phyloP scores from a whole-genome alignment of 1,140 invertebrate species.

The Drosophila ironensis region DNA sequence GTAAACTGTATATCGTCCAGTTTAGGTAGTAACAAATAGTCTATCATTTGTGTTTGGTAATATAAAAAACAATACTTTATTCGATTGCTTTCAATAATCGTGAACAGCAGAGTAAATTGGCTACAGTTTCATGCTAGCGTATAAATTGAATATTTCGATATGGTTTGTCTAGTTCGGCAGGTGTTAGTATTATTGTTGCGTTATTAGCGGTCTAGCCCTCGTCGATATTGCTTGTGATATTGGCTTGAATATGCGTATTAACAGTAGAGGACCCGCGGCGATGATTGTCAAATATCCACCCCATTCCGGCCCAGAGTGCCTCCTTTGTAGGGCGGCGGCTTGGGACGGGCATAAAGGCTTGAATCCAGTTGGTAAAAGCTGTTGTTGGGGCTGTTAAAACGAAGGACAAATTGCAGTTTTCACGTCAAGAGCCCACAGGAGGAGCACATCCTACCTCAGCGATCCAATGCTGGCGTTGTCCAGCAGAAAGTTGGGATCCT shows the following conservation, averaged over 20 bases:
- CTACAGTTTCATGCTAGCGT: constrained; percentile 15
- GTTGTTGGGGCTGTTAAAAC: constrained; percentile 60
- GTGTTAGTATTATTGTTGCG: constrained; percentile 37
- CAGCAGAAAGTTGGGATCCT: constrained; percentile 74
- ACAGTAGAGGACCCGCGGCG: constrained; percentile 76
- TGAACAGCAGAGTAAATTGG: constrained; percentile 31
- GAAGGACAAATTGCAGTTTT: neutral
- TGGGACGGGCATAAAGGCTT: constrained; percentile 72
- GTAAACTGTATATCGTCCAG: too few species aligned
- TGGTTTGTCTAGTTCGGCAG: constrained; percentile 40
- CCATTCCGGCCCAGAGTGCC: constrained; percentile 58
- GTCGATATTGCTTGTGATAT: constrained; percentile 50
- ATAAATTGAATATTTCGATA: constrained; percentile 41
- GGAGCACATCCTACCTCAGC: constrained; percentile 71
- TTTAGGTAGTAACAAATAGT: too few species aligned
- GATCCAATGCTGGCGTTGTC: constrained; percentile 76
- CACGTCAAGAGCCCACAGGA: neutral
- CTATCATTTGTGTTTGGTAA: neutral
- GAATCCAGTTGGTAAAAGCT: constrained; percentile 74
- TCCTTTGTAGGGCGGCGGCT: constrained; percentile 79
- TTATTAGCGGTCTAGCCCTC: constrained; percentile 14
- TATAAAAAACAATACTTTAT: constrained; percentile 31
- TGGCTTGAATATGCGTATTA: constrained; percentile 13
- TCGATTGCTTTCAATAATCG: constrained; percentile 15
- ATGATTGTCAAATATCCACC: constrained; percentile 81